Evolutionary conservation across 2,113 vertebrate genomes (phyloP), one percentile per base, ranked within the genome.

Genomic region (Tichodroma muraria): DNA sequence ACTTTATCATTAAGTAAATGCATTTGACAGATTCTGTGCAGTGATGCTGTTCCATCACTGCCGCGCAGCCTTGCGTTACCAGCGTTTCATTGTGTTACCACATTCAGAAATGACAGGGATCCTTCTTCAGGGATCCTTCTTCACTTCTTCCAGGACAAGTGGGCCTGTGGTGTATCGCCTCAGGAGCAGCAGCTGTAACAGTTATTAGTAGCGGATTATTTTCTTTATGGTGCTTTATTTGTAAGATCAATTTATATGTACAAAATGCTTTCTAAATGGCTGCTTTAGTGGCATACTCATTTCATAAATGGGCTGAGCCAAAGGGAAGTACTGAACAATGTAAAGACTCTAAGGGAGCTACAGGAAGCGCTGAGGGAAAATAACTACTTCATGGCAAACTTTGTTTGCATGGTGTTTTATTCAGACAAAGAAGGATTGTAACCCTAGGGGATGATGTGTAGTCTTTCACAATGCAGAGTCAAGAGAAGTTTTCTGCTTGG

Each of bases 201-300:
- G 25, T 65, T 92, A 61, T 17, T 72, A 66, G 65, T 15, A 61
- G 71, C 6, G 28, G 52, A 42, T 59, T 35, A 23, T 57, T 56
- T 79, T 63, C 66, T 82, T 78, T 27, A 25, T 31, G 28, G 10
- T 44, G 16, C 11, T 83, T 31, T 40, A n/a, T 63, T 61, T 66
- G 72, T 21, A 49, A 77, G 70, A 70, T 80, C 49, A 37, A 14
- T 85, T 85, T 91, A 49, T 85, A 49, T 24, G 24, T 72, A 72
- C 69, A 91, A 82, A 95, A 89, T 82, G 65, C 33, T 57, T 92
- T 93, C 61, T 89, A 89, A 94, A 91, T 56, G 45, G 20, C 44
- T 92, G 17, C 4, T 93, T 96, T 90, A 88, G 73, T 23, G 56
- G 30, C 42, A 23, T 63, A 37, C 6, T 2, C 77, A 44, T 19